Evolutionary conservation across 2,888 invertebrate genomes (phyloP).

Genomic region (Endomychus coccineus): DNA sequence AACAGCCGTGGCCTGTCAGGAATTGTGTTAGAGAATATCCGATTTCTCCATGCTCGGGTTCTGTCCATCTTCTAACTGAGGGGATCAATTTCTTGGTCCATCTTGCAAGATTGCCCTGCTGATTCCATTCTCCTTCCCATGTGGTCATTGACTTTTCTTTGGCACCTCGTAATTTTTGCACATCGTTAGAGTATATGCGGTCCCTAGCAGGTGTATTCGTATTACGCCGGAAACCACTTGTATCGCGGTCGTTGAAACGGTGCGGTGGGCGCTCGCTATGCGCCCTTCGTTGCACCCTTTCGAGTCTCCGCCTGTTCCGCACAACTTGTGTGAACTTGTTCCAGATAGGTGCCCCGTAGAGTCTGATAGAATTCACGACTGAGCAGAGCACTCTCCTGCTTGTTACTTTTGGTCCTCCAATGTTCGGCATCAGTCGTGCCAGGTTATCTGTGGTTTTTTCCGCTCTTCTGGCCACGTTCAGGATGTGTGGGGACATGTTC

Average conservation of each 20-base stretch:
- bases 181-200: too few relatives aligned
- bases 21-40: too few relatives aligned
- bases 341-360: background rate
- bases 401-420: conserved; percentile 9
- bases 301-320: background rate
- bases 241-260: background rate
- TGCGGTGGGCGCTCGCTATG: background rate
- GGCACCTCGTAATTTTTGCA: too few relatives aligned
- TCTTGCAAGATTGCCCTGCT: background rate
- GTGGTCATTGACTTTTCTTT: background rate
- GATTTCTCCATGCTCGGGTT: background rate
- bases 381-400: background rate
- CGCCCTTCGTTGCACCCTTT: background rate
- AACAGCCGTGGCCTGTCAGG: too few relatives aligned
- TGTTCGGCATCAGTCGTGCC: conserved; percentile 15
- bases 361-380: background rate
- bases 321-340: background rate
- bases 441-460: conserved; percentile 7
- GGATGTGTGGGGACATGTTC: conserved; percentile 4
- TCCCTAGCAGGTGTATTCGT: background rate
- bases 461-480: conserved; percentile 6
- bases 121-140: background rate
- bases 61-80: background rate
- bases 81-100: conserved; percentile 1
- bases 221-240: background rate